Conservation (phyloP, 2,113 vertebrate genomes). For the Mugil cephalus region DNA sequence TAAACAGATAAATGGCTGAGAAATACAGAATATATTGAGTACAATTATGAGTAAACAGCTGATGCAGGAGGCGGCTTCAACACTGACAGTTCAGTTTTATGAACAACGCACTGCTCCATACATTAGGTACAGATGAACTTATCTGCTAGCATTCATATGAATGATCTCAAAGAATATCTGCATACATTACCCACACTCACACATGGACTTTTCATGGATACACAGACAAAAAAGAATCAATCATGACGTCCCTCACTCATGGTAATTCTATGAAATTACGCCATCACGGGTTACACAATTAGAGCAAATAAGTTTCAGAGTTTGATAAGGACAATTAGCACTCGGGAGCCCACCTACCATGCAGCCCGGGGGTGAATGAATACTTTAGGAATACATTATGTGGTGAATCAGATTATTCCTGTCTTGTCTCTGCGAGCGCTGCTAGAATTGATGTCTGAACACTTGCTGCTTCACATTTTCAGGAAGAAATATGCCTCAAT, state of each 20-base stretch:
- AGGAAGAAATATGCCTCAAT: constrained; percentile 20
- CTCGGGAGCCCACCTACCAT: constrained; percentile 36
- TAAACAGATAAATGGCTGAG: too few species aligned
- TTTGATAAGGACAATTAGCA: constrained; percentile 54
- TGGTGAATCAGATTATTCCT: constrained; percentile 38
- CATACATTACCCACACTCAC: background rate
- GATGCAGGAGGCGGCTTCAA: too few species aligned
- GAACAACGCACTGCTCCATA: too few species aligned
- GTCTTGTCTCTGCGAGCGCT: constrained; percentile 9
- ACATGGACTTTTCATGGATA: background rate
- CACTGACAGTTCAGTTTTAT: too few species aligned
- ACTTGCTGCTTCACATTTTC: constrained; percentile 48
- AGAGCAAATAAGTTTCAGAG: constrained; percentile 42
- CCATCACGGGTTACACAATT: constrained; percentile 50
- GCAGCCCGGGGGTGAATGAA: constrained; percentile 41
- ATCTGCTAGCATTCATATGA: too few species aligned
- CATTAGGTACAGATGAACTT: too few species aligned
- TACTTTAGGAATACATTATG: constrained; percentile 38
- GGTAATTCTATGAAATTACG: constrained; percentile 39
- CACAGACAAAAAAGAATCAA: background rate
- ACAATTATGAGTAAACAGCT: too few species aligned
- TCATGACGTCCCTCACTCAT: constrained; percentile 19
- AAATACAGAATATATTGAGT: too few species aligned
- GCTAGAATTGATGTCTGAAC: constrained; percentile 27
- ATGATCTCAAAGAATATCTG: constrained; percentile 1